Evolutionary conservation across 2,888 invertebrate genomes (phyloP).

Genomic region (Hemicrepidius hirtus): DNA sequence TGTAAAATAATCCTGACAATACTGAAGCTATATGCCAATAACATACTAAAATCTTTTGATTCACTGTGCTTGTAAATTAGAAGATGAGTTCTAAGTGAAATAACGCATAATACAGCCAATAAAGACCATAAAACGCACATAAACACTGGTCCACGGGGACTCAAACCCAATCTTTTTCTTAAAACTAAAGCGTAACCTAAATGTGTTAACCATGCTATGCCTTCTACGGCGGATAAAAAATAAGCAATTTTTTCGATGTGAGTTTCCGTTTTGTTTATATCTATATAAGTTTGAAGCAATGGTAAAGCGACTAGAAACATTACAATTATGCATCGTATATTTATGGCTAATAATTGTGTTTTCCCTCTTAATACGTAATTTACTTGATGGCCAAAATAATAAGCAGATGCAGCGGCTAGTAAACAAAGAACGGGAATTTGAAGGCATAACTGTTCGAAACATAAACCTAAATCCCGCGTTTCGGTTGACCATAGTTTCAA

Average conservation of each 20-base stretch:
- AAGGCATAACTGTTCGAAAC: constrained; percentile 89
- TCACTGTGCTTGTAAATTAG: constrained; percentile 69
- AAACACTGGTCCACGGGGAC: constrained; percentile 83
- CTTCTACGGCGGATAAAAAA: constrained; percentile 81
- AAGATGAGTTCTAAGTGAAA: constrained; percentile 81
- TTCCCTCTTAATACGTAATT: constrained; percentile 78
- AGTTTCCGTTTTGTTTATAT: constrained; percentile 73
- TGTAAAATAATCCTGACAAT: constrained; percentile 79
- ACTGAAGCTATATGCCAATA: constrained; percentile 76
- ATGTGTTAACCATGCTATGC: constrained; percentile 88
- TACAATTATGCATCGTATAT: constrained; percentile 78
- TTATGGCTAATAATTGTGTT: constrained; percentile 78
- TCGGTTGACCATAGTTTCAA: constrained; percentile 81
- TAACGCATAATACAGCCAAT: constrained; percentile 79
- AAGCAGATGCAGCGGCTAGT: constrained; percentile 86
- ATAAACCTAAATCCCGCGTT: constrained; percentile 85
- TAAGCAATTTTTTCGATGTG: constrained; percentile 80
- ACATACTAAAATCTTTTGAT: constrained; percentile 64
- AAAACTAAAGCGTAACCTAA: constrained; percentile 83
- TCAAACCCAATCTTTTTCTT: constrained; percentile 78
- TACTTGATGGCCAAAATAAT: constrained; percentile 83
- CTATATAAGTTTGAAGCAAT: constrained; percentile 80
- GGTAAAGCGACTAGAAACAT: constrained; percentile 80
- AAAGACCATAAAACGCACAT: constrained; percentile 82
- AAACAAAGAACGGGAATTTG: constrained; percentile 84